Percentiles rank a stretch among this genome's conserved stretches.
Conservation (phyloP, 2,797 vertebrate genomes). For the Gallinago stenura region DNA sequence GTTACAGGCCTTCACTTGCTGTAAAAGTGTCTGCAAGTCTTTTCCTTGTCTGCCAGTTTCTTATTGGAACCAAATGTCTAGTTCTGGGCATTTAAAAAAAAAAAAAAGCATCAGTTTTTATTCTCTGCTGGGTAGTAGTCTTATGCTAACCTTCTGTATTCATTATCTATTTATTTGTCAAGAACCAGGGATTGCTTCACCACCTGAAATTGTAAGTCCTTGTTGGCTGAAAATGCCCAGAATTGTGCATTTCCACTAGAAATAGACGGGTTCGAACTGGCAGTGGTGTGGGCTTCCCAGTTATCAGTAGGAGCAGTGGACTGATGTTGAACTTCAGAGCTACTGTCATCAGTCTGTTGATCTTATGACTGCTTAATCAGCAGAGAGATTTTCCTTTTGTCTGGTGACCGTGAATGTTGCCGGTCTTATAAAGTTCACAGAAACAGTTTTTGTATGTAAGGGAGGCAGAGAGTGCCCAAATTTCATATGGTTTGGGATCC, state of each 20-base stretch:
- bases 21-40: background rate
- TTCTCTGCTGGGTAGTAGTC: background rate
- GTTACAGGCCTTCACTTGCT: background rate
- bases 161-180: background rate
- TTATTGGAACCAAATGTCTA: background rate
- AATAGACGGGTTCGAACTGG: background rate
- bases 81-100: background rate
- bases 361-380: background rate
- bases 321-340: background rate
- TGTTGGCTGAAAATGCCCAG: background rate
- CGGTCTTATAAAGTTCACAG: background rate
- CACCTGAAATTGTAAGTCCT: background rate
- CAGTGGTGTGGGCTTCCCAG: background rate
- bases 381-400: background rate
- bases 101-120: background rate
- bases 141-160: background rate
- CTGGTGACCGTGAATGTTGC: background rate
- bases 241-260: background rate
- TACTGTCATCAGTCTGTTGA: background rate
- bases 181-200: background rate
- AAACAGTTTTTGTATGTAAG: background rate
- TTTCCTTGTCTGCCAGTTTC: background rate
- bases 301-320: background rate
- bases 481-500: background rate
- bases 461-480: background rate